Evolutionary conservation across 2,888 invertebrate species (phyloP).

Genomic region (Aphidoletes aphidimyza): DNA sequence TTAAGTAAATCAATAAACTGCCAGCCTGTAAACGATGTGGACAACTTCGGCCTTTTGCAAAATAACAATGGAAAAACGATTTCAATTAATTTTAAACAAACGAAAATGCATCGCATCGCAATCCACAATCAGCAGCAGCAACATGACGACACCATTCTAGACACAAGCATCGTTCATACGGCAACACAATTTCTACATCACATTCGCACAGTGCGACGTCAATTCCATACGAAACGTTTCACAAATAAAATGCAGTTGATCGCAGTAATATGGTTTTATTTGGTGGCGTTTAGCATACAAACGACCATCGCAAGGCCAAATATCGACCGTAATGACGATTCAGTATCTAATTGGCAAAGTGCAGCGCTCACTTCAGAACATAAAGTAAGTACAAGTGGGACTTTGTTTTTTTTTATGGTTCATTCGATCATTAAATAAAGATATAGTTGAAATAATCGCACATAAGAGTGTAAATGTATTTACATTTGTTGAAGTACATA

Average conservation of each 20-base stretch:
- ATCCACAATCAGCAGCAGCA: not conserved
- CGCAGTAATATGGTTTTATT: not conserved
- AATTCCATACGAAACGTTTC: not conserved
- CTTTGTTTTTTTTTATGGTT: not conserved
- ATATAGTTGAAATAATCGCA: too few species aligned
- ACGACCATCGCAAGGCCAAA: slow-evolving; percentile 4
- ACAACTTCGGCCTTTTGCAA: not conserved
- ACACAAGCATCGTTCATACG: not conserved
- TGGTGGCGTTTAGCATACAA: not conserved
- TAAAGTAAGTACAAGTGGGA: not conserved
- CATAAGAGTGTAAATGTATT: too few species aligned
- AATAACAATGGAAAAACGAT: slow-evolving; percentile 27
- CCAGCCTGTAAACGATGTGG: slow-evolving; percentile 21
- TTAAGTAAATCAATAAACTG: not conserved
- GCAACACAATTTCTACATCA: not conserved
- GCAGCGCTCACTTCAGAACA: not conserved
- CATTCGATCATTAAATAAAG: not conserved
- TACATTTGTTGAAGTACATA: too few species aligned
- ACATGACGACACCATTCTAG: not conserved
- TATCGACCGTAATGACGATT: not conserved
- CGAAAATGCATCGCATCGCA: slow-evolving; percentile 12
- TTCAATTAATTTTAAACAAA: slow-evolving; percentile 31
- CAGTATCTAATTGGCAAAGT: slow-evolving; percentile 17
- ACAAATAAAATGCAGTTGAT: slow-evolving; percentile 24
- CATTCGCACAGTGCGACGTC: not conserved